These are phyloP conservation scores for Scaptomyza flava DNA, from an alignment of 2,888 invertebrate genomes.

Conservation along the genomic window DNA sequence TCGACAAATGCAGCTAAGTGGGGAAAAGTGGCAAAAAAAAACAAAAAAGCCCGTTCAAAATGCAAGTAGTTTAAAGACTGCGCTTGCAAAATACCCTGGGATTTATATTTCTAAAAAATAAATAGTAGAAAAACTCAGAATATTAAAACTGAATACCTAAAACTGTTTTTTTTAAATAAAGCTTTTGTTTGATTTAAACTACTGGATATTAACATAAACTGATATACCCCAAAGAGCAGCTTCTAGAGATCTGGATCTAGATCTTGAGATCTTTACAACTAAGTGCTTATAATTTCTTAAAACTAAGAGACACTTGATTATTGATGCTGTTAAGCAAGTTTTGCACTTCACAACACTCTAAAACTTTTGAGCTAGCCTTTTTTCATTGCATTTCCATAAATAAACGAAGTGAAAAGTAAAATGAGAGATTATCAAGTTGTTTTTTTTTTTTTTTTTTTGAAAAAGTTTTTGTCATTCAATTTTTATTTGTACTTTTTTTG, in stretches of 20 bases:
- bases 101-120: no score
- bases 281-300: background rate
- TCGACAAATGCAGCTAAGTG: constrained; percentile 31
- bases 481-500: constrained; percentile 10
- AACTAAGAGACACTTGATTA: background rate
- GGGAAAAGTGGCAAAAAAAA: constrained; percentile 18
- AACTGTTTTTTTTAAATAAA: no score
- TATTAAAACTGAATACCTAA: no score
- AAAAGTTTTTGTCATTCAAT: constrained; percentile 38
- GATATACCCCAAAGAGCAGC: background rate
- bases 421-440: constrained; percentile 44
- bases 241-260: background rate
- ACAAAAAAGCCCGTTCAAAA: background rate
- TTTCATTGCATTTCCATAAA: constrained; percentile 13
- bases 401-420: constrained; percentile 10
- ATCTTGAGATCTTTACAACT: background rate
- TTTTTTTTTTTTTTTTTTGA: constrained; percentile 31
- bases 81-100: constrained; percentile 5
- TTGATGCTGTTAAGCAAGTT: background rate
- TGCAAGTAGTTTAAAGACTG: background rate
- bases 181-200: no score
- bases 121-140: no score
- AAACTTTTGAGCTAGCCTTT: constrained; percentile 2
- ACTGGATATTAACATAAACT: no score
- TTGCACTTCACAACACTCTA: background rate